These are phyloP conservation scores for Mastomys natalensis DNA, from an alignment of 2,113 vertebrate genomes.

Conservation along the genomic window DNA sequence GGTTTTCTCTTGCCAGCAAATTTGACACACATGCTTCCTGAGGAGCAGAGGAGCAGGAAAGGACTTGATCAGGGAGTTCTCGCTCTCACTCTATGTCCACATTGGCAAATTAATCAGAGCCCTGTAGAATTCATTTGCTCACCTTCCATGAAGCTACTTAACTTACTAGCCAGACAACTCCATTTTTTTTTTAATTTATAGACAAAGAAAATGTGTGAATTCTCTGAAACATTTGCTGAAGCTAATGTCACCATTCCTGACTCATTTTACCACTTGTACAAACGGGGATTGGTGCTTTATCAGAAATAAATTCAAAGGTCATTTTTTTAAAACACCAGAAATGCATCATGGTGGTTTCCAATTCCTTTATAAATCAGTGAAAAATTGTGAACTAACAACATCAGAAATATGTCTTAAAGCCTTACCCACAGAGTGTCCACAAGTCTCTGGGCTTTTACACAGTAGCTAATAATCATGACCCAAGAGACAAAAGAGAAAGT, in stretches of 20 bases:
- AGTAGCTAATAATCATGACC: background rate
- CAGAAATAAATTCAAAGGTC: constrained; percentile 19
- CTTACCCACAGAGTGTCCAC: background rate
- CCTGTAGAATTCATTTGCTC: background rate
- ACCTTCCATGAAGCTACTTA: background rate
- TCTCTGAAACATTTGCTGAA: constrained; percentile 20
- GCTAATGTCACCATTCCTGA: background rate
- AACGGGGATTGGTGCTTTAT: background rate
- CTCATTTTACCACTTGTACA: background rate
- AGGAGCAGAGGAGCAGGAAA: background rate
- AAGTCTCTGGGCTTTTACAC: background rate
- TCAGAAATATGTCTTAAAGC: background rate
- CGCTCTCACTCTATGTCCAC: background rate
- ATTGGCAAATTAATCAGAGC: background rate
- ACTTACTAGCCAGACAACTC: background rate
- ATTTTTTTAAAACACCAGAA: constrained; percentile 47
- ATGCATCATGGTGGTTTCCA: background rate
- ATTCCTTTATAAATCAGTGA: background rate
- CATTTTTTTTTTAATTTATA: background rate
- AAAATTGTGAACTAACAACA: background rate
- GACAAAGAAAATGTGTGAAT: background rate
- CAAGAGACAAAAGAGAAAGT: background rate
- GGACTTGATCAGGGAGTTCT: background rate
- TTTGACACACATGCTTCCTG: background rate
- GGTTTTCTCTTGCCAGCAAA: background rate